Evolutionary conservation across 2,888 invertebrate species (phyloP), one percentile per base, ranked within the genome.

Genomic region (Polia nebulosa): DNA sequence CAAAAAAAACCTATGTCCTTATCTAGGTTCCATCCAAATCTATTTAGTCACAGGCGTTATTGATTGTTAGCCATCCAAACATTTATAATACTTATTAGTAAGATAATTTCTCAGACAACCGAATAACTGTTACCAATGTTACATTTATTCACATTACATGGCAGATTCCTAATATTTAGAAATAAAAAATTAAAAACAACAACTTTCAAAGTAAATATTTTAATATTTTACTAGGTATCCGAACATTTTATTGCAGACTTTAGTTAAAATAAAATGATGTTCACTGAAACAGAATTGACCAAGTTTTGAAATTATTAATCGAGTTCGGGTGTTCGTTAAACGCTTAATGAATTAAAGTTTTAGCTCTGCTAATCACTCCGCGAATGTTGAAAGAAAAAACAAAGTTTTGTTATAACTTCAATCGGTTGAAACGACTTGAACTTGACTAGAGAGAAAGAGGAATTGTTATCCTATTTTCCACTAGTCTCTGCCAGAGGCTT

Each of bases 271-370:
- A 34, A 57, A 73, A 61, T 53, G 36, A 59, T 47, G 29, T 56
- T 63, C 45, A 25, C 56, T 59, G 62, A 63, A 81, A 53, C 39
- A 61, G 76, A 77, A 76, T 78, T 72, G 58, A 49, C 47, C 13
- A 66, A 75, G 68, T 77, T 72, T 75, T 65, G 57, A 60, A 70
- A 66, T 75, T 66, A 73, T 64, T 71, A 66, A 67, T 73, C 78
- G 81, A 75, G 45, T 75, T 75, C 20, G 29, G 58, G 34, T 51
- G 59, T 69, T 59, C 59, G 15, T 44, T 49, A 58, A 62, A 45
- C 17, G 47, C 44, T 55, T 51, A 62, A 59, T 56, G 59, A 75
- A 69, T 56, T 69, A 27, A 62, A 49, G 74, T 59, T 66, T 51
- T 36, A 44, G 29, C 22, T 45, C 8, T 5, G 44, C 11, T 59